Evolutionary conservation across 2,113 vertebrate species (phyloP).

Genomic region (Cyanistes caeruleus): DNA sequence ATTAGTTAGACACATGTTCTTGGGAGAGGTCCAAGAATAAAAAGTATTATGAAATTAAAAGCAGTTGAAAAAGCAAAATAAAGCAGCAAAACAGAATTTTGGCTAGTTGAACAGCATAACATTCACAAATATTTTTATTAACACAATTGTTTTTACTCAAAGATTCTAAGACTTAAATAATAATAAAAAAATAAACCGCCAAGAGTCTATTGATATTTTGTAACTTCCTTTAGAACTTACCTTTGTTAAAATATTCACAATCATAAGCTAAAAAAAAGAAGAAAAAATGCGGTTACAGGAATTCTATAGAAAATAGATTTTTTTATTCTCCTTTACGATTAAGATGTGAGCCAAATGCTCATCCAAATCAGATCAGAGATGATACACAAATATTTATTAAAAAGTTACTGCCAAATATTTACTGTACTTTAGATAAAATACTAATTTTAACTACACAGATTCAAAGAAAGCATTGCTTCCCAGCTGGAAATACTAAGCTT

Average conservation of each 20-base stretch:
- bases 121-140: background rate
- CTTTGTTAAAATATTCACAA: constrained; percentile 99
- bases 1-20: accelerated
- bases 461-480: background rate
- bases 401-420: background rate
- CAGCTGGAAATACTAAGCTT: background rate
- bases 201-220: background rate
- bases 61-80: background rate
- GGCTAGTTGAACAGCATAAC: background rate
- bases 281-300: background rate
- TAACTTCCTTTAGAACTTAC: constrained; percentile 67
- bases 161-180: background rate
- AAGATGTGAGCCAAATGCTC: background rate
- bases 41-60: background rate
- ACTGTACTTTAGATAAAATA: background rate
- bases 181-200: background rate
- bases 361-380: background rate
- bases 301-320: background rate
- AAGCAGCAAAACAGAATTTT: background rate
- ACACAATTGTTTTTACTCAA: background rate
- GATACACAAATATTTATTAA: background rate
- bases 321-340: accelerated
- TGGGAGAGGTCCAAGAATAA: background rate
- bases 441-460: background rate
- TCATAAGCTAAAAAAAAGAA: constrained; percentile 87